These are phyloP conservation scores for Megaptera novaeangliae DNA, from an alignment of 2,113 vertebrate genomes.

Conservation along the genomic window DNA sequence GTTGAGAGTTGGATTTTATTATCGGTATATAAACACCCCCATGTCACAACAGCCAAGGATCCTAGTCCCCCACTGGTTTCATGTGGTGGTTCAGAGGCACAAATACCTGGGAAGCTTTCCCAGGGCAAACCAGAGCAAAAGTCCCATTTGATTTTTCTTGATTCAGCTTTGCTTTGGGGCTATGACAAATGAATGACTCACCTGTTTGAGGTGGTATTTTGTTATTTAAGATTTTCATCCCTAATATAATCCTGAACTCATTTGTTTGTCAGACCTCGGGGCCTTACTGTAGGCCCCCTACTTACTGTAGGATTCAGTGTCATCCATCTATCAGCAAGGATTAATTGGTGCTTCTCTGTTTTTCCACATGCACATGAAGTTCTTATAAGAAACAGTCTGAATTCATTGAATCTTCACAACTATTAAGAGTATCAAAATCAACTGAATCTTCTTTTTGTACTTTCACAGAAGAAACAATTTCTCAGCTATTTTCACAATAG, in stretches of 20 bases:
- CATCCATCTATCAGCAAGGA: not conserved
- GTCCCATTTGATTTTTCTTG: not conserved
- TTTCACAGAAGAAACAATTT: not conserved
- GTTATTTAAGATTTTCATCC: conserved; percentile 11
- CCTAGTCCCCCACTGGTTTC: not conserved
- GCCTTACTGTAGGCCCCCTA: not conserved
- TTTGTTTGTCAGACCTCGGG: not conserved
- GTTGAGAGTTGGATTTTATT: not conserved
- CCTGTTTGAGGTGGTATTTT: not conserved
- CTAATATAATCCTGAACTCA: not conserved
- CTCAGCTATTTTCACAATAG: not conserved
- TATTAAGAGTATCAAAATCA: not conserved
- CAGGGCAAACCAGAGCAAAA: not conserved
- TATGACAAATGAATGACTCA: conserved; percentile 26
- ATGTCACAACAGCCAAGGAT: not conserved
- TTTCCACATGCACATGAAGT: not conserved
- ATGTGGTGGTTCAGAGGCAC: not conserved
- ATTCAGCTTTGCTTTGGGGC: not conserved
- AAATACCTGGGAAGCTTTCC: not conserved
- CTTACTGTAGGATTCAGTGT: not conserved
- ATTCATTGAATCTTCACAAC: not conserved
- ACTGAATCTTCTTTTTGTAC: not conserved
- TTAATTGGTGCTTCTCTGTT: not conserved
- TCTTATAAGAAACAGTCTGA: not conserved
- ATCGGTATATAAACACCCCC: not conserved